Base-by-base conservation (phyloP, 37 sponge, comb jelly and placozoan genomes). In the Cliona cf. orientalis region DNA sequence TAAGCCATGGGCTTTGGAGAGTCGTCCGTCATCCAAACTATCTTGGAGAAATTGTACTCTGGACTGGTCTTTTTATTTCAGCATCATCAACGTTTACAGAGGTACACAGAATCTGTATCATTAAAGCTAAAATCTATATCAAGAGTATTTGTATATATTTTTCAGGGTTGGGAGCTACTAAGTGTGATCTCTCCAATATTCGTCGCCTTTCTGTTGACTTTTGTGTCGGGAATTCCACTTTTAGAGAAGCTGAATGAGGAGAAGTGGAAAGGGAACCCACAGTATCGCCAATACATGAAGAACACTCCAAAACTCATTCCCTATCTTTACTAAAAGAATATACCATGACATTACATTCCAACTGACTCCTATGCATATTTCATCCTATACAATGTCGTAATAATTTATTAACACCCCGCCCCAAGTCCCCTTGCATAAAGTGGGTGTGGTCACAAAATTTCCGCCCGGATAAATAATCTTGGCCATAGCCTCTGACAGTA, bases 21-120 rank as follows among this genome's bases (percentile, higher is more conserved):
- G 60, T 93, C 0, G 82, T 91, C 39, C 79, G 96, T n/a, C 92
- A 93, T 56, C 99, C 99, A 0, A 98, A 98, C 89, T 98, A 98
- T 80, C 85, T 98, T 35, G 99, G 99, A 59, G 99, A 98, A 44
- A 98, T 98, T 3, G 36, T 95, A 39, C 87, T 91, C 19, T 98
- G 99, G 99, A 36, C 45, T 62, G 99, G 99, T n/a, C 73, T 93
- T 55, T 93, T 91, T 71, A 74, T 95, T 38, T 88, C 99, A 34
- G 96, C 96, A 23, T 90, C 96, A 33, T 82, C 92, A 26, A 77
- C 91, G 26, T 93, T 98, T 73, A 84, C n/a, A n/a, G n/a, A 75
- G 33, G 83, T 72, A 17, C n/a, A n/a, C n/a, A n/a, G n/a, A n/a
- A n/a, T n/a, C n/a, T n/a, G n/a, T n/a, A n/a, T n/a, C n/a, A n/a